phyloP scores from a whole-genome alignment of 2,888 invertebrate species.

The Petrophora chlorosata region DNA sequence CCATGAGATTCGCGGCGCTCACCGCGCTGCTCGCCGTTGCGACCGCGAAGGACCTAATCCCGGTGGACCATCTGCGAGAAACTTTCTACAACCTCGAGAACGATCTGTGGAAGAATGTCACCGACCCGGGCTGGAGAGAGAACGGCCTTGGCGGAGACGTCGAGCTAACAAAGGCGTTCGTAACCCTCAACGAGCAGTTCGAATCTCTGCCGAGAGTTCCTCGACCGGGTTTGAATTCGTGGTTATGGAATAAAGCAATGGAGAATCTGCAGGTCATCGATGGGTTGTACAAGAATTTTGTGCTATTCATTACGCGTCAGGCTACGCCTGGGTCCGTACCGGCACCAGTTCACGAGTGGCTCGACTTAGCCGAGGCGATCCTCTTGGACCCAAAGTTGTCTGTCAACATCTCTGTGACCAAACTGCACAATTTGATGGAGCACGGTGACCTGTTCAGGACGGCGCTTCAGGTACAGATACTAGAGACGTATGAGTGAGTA shows the following conservation, averaged over 20 bases:
- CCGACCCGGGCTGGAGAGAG: conserved; percentile 65
- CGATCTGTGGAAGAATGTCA: conserved; percentile 74
- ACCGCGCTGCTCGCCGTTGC: conserved; percentile 56
- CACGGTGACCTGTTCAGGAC: conserved; percentile 86
- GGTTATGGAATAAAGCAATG: conserved; percentile 86
- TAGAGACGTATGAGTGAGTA: conserved; percentile 15
- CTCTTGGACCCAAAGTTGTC: conserved; percentile 85
- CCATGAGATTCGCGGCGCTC: conserved; percentile 67
- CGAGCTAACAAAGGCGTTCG: conserved; percentile 83
- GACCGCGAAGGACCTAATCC: conserved; percentile 58
- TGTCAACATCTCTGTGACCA: conserved; percentile 81
- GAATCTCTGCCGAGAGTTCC: conserved; percentile 59
- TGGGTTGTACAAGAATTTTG: conserved; percentile 87
- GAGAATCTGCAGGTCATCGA: conserved; percentile 85
- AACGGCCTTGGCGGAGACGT: conserved; percentile 77
- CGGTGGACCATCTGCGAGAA: conserved; percentile 85
- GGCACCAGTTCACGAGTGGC: conserved; percentile 72
- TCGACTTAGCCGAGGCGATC: conserved; percentile 86
- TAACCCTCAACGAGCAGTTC: conserved; percentile 80
- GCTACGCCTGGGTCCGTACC: conserved; percentile 64
- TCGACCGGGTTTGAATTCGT: conserved; percentile 65
- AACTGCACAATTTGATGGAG: conserved; percentile 85
- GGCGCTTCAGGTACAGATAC: conserved; percentile 83
- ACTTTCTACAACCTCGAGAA: conserved; percentile 84
- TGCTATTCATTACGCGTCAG: conserved; percentile 82